These are phyloP conservation scores for Hoplodrina blanda DNA, from an alignment of 2,888 invertebrate genomes.

Conservation along the genomic window DNA sequence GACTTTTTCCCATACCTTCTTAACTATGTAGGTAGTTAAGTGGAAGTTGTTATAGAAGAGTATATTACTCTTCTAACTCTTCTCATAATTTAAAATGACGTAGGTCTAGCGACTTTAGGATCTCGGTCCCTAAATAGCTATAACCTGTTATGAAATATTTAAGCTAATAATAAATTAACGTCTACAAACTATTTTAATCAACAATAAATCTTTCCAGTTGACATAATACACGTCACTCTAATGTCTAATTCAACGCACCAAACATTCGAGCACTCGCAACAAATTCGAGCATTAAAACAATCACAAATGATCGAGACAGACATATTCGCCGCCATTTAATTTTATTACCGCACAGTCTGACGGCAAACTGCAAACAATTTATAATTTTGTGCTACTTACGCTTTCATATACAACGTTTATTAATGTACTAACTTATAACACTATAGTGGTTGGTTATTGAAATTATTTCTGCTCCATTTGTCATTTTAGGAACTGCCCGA, in stretches of 20 bases:
- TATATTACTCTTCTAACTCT: no score
- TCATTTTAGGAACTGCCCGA: conserved; percentile 41
- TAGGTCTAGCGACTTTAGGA: neutral
- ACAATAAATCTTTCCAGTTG: conserved; percentile 33
- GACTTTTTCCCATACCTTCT: no score
- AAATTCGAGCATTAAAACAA: conserved; percentile 58
- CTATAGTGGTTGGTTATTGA: conserved; percentile 35
- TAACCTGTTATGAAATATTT: conserved; percentile 17
- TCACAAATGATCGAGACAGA: conserved; percentile 55
- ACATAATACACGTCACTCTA: conserved; percentile 39
- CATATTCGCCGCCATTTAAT: conserved; percentile 62
- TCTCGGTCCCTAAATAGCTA: neutral
- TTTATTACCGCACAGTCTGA: conserved; percentile 57
- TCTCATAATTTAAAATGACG: neutral
- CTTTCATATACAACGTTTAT: conserved; percentile 46
- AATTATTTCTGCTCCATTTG: conserved; percentile 53
- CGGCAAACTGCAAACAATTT: conserved; percentile 54
- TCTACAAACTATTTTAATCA: conserved; percentile 47
- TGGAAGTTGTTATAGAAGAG: no score
- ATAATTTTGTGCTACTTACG: conserved; percentile 54
- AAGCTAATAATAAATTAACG: conserved; percentile 30
- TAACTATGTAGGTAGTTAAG: no score
- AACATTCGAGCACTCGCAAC: conserved; percentile 33
- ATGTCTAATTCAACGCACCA: conserved; percentile 40
- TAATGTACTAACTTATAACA: conserved; percentile 39